Evolutionary conservation across 2,888 invertebrate genomes (phyloP), one percentile per base, ranked within the genome.

Genomic region (Hirtodrosophila histrioides): DNA sequence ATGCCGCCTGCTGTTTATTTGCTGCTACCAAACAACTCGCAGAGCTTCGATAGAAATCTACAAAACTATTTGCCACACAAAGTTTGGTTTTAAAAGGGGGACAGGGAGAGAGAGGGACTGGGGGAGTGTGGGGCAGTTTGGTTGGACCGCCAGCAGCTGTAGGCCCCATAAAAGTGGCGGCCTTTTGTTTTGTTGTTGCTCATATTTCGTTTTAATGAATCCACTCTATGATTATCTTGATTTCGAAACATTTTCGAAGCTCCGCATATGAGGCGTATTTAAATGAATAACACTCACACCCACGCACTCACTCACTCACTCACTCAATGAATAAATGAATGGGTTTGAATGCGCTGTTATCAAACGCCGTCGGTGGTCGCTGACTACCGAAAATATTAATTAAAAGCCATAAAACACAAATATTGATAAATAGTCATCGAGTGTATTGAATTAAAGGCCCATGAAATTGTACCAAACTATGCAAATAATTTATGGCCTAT

Each of bases 191-290:
- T 53, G 29, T 62, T 69, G 31, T 36, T 71, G 88, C 70, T 84
- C 84, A 84, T 84, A 88, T 84, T 84, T 88, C 84, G 78, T 70
- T 86, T 88, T 88, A 84, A 84, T 84, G 88, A 86, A 78, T 88
- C 75, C 60, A 77, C 62, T 70, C 75, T 82, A 78, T 88, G 83
- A 88, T 80, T 84, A 84, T 88, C 88, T 80, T 68, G 88, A 88
- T 84, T 86, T 86, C 78, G 87, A 78, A 88, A 84, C 73, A 72
- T 63, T 77, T 71, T 53, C n/a, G 35, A 56, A 48, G 57, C 51
- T 56, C 50, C 50, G 49, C 51, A 46, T 24, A 36, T 55, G 50
- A 36, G 11, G 35, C 50, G 43, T 66, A 48, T 77, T 72, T 43
- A 67, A 75, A 64, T 37, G 37, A n/a, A 39, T 17, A 17, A 23